These are phyloP conservation scores for Excalfactoria chinensis DNA, from an alignment of 2,113 vertebrate species.

Conservation along the genomic window DNA sequence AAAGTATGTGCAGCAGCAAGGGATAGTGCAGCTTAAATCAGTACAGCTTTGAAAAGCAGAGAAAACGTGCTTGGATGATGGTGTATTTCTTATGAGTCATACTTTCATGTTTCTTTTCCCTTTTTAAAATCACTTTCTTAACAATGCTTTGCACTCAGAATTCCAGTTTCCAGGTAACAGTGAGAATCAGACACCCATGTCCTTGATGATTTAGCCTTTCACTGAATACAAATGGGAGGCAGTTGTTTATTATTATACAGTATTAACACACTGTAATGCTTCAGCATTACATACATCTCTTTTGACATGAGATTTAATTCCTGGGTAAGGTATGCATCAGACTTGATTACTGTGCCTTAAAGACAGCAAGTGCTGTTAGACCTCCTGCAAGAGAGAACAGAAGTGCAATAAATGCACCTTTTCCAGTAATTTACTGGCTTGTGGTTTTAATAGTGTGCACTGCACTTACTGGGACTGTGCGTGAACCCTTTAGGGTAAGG, in stretches of 20 bases:
- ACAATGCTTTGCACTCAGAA: neutral
- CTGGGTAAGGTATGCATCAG: neutral
- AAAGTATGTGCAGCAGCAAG: neutral
- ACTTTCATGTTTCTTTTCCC: neutral
- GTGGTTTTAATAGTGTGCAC: neutral
- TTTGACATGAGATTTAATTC: neutral
- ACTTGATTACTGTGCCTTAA: too few species aligned
- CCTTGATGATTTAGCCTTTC: neutral
- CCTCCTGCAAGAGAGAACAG: neutral
- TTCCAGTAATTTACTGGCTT: neutral
- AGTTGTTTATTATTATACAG: too few species aligned
- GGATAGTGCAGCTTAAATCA: neutral
- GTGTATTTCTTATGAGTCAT: neutral
- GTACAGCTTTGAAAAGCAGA: neutral
- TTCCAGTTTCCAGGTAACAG: constrained; percentile 60
- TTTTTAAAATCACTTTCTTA: constrained; percentile 32
- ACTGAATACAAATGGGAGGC: neutral
- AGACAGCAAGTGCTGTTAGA: neutral
- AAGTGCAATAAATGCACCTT: neutral
- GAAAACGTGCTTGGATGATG: neutral
- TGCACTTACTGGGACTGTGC: neutral
- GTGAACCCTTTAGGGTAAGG: neutral
- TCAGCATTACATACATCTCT: neutral
- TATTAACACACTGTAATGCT: neutral
- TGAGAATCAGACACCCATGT: neutral